A percentile compares a stretch with the other conserved stretches of the same genome.
Evolutionary conservation across 2,113 vertebrate species (phyloP).

Genomic region (Tautogolabrus adspersus): DNA sequence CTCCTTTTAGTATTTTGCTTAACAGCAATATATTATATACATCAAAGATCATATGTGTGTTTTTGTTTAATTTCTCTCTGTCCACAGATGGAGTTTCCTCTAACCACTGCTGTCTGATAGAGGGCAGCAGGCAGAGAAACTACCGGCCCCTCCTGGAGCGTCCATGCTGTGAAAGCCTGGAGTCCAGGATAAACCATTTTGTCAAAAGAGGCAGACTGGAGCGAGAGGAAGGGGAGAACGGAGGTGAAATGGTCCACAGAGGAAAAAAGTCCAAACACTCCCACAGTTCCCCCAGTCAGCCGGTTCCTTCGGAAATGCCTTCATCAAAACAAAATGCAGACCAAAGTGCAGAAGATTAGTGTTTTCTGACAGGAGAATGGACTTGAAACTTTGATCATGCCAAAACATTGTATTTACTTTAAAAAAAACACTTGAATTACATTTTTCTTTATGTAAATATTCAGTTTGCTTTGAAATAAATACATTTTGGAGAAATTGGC

Average conservation of each 20-base stretch:
- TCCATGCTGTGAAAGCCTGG: slow-evolving; percentile 90
- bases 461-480: slow-evolving; percentile 58
- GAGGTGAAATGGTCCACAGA: slow-evolving; percentile 64
- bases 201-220: slow-evolving; percentile 90
- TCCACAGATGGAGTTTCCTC: slow-evolving; percentile 63
- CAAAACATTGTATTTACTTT: not conserved
- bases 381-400: not conserved
- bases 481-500: not conserved
- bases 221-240: slow-evolving; percentile 76
- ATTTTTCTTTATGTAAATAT: not conserved
- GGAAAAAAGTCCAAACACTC: slow-evolving; percentile 70
- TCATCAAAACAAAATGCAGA: slow-evolving; percentile 14
- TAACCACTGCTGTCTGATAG: slow-evolving; percentile 84
- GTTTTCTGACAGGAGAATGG: slow-evolving; percentile 2
- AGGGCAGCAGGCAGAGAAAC: slow-evolving; percentile 88
- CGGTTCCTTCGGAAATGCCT: not conserved
- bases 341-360: slow-evolving; percentile 23
- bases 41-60: not conserved
- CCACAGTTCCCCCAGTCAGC: slow-evolving; percentile 40
- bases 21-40: too few relatives aligned
- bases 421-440: not conserved
- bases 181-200: slow-evolving; percentile 91
- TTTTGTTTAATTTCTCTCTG: not conserved
- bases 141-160: slow-evolving; percentile 91
- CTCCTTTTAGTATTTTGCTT: too few relatives aligned